Evolutionary conservation across 1,140 invertebrate genomes (phyloP).

Genomic region (Heliconius nattereri): DNA sequence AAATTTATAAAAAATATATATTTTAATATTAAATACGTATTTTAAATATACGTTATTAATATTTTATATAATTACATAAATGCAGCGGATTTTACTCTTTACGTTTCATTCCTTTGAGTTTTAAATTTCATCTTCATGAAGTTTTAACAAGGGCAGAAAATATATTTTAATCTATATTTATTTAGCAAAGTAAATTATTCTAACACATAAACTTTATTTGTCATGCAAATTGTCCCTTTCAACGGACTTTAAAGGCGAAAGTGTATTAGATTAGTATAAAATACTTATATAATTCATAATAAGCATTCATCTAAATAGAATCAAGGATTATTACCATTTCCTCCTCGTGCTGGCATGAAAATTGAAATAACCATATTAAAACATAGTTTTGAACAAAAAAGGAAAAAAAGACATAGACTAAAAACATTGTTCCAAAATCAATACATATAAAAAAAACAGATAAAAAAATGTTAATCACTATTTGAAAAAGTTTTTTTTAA

Average conservation of each 20-base stretch:
- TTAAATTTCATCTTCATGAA: background rate
- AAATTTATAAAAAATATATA: background rate
- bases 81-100: background rate
- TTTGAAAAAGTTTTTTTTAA: background rate
- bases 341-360: constrained; percentile 48
- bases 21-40: no score
- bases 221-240: background rate
- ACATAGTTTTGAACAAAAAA: background rate
- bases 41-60: no score
- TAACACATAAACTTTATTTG: background rate
- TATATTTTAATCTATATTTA: background rate
- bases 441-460: background rate
- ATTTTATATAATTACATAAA: background rate
- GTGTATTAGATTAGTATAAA: background rate
- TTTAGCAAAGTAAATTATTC: background rate
- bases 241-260: background rate
- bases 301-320: background rate
- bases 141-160: background rate
- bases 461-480: background rate
- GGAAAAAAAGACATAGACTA: background rate
- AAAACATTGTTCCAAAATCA: no score
- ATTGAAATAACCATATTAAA: constrained; percentile 13
- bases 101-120: background rate
- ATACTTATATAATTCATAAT: background rate
- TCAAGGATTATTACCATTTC: constrained; percentile 34